These are phyloP conservation scores for Euura lappo DNA, from an alignment of 1,140 invertebrate species.

Conservation along the genomic window DNA sequence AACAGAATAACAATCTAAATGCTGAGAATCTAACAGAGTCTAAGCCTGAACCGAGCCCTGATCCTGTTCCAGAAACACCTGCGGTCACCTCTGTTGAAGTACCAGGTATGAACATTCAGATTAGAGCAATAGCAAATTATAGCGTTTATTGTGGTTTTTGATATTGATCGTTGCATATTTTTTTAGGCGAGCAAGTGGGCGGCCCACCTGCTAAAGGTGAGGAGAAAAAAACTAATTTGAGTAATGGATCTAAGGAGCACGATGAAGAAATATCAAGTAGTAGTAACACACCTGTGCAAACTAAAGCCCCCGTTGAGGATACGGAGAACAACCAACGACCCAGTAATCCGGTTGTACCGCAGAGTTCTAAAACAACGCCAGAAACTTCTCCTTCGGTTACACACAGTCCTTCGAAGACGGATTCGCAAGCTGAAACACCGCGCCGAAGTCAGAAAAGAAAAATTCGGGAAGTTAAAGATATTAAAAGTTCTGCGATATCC, in stretches of 20 bases:
- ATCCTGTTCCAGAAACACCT: background rate
- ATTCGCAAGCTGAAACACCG: conserved; percentile 37
- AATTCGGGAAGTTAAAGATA: conserved; percentile 52
- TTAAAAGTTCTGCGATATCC: conserved; percentile 32
- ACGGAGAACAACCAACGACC: conserved; percentile 22
- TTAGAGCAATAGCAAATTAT: no score
- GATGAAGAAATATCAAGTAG: background rate
- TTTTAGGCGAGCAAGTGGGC: background rate
- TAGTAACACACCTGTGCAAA: conserved; percentile 25
- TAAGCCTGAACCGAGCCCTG: conserved; percentile 12
- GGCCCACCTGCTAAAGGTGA: conserved; percentile 42
- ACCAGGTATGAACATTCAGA: background rate
- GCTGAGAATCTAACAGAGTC: conserved; percentile 42
- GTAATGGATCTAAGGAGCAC: conserved; percentile 29
- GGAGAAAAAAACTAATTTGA: conserved; percentile 46
- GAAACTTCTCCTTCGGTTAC: conserved; percentile 13
- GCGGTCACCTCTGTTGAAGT: background rate
- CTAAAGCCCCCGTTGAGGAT: conserved; percentile 34
- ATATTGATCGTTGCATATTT: no score
- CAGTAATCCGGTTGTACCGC: background rate
- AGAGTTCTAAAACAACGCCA: conserved; percentile 3
- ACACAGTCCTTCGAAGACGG: conserved; percentile 32
- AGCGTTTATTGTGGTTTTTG: no score
- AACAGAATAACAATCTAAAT: conserved; percentile 46
- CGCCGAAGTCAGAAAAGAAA: conserved; percentile 52